These are phyloP conservation scores for Calcarius lapponicus DNA, from an alignment of 2,797 vertebrate species.

Conservation along the genomic window DNA sequence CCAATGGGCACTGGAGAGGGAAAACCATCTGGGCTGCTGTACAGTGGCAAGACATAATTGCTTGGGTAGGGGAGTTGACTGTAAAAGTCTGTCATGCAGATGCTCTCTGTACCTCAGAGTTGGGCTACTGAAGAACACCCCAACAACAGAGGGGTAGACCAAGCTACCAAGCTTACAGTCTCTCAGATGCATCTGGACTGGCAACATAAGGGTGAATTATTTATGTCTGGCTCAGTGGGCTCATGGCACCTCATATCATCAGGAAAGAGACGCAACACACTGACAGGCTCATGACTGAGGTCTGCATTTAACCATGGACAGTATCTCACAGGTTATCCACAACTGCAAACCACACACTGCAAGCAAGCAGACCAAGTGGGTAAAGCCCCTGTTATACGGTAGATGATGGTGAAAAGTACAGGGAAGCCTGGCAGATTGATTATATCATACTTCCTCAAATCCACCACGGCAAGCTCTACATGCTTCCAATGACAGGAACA, in stretches of 20 bases:
- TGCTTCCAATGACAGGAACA: not conserved
- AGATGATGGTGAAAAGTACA: rapidly evolving
- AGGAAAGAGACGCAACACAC: not conserved
- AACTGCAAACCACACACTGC: rapidly evolving
- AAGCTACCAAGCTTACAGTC: not conserved
- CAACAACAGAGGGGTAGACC: not conserved
- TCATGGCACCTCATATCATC: not conserved
- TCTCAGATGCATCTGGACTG: not conserved
- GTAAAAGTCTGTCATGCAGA: not conserved
- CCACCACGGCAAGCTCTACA: not conserved
- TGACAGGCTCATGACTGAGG: not conserved
- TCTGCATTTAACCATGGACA: not conserved
- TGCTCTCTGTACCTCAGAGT: rapidly evolving
- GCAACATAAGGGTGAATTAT: not conserved
- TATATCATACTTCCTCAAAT: not conserved
- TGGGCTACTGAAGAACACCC: not conserved
- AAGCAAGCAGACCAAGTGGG: not conserved
- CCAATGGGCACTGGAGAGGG: not conserved
- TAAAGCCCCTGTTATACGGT: rapidly evolving
- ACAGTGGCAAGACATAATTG: not conserved
- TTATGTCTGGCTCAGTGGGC: not conserved
- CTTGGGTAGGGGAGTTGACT: rapidly evolving
- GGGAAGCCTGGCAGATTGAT: not conserved
- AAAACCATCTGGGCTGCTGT: not conserved
- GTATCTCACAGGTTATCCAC: not conserved